These are phyloP conservation scores for Ornithoptera priamus DNA, from an alignment of 2,888 invertebrate species.

Conservation along the genomic window DNA sequence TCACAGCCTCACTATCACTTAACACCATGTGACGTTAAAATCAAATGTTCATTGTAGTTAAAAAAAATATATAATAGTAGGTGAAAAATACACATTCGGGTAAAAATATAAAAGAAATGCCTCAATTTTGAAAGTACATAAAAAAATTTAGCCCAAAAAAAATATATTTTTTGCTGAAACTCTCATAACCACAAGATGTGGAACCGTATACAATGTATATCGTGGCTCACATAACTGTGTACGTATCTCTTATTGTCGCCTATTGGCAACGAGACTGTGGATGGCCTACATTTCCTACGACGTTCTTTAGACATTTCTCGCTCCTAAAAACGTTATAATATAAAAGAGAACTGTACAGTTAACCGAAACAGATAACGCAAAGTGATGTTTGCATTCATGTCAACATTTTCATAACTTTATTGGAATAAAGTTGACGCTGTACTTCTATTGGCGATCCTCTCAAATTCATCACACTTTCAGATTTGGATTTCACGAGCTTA, in stretches of 20 bases:
- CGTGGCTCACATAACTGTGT: conserved; percentile 18
- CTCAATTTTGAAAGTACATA: conserved; percentile 8
- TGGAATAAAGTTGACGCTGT: no score
- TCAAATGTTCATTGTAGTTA: no score
- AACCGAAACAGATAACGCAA: background rate
- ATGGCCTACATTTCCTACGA: conserved; percentile 28
- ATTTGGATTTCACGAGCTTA: no score
- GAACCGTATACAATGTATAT: conserved; percentile 9
- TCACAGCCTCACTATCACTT: no score
- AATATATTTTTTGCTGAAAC: conserved; percentile 11
- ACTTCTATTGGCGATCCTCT: no score
- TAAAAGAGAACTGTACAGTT: conserved; percentile 7
- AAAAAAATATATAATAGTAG: no score
- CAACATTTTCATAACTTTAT: background rate
- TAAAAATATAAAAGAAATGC: background rate
- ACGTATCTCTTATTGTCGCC: conserved; percentile 27
- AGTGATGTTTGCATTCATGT: background rate
- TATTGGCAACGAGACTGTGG: conserved; percentile 25
- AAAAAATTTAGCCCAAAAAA: background rate
- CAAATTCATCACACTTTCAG: no score
- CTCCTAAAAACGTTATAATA: conserved; percentile 23
- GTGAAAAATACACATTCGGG: no score
- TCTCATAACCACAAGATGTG: conserved; percentile 24
- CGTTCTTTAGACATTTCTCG: conserved; percentile 22
- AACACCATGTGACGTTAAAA: no score